These are phyloP conservation scores for Harpegnathos saltator DNA, from an alignment of 1,140 invertebrate species.

Conservation along the genomic window DNA sequence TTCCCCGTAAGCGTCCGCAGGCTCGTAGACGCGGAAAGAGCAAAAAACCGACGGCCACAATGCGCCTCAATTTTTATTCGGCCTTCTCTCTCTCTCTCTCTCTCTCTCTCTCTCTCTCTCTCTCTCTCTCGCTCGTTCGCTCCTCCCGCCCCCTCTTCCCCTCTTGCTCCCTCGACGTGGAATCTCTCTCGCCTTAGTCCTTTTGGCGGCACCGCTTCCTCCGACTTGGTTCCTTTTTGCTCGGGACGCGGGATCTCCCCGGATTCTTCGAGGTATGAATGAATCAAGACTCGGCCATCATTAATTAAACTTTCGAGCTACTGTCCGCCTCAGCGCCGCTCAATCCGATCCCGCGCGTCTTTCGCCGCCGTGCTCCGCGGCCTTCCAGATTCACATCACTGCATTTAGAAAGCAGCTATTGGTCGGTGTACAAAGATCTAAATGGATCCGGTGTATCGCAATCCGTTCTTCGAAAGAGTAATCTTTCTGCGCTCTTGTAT, in stretches of 20 bases:
- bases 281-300: slow-evolving; percentile 69
- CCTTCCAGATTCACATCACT: not conserved
- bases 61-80: slow-evolving; percentile 78
- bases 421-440: not conserved
- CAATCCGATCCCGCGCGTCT: slow-evolving; percentile 41
- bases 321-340: slow-evolving; percentile 66
- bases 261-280: slow-evolving; percentile 74
- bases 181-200: slow-evolving; percentile 59
- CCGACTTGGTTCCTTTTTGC: slow-evolving; percentile 65
- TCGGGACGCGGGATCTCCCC: slow-evolving; percentile 36
- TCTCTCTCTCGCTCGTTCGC: slow-evolving; percentile 52
- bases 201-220: slow-evolving; percentile 35
- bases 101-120: slow-evolving; percentile 53
- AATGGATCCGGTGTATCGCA: not conserved
- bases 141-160: slow-evolving; percentile 40
- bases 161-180: slow-evolving; percentile 39
- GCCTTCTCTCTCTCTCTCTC: slow-evolving; percentile 42
- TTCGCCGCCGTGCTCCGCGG: not conserved
- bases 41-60: slow-evolving; percentile 71
- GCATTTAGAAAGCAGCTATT: slow-evolving; percentile 24
- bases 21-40: slow-evolving; percentile 50
- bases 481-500: not conserved
- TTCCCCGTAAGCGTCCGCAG: slow-evolving; percentile 71
- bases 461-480: slow-evolving; percentile 2
- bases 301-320: slow-evolving; percentile 77